Percentiles rank a stretch among this genome's conserved stretches.
phyloP scores from a whole-genome alignment of 1,140 invertebrate genomes.

The Drosophila truncata region DNA sequence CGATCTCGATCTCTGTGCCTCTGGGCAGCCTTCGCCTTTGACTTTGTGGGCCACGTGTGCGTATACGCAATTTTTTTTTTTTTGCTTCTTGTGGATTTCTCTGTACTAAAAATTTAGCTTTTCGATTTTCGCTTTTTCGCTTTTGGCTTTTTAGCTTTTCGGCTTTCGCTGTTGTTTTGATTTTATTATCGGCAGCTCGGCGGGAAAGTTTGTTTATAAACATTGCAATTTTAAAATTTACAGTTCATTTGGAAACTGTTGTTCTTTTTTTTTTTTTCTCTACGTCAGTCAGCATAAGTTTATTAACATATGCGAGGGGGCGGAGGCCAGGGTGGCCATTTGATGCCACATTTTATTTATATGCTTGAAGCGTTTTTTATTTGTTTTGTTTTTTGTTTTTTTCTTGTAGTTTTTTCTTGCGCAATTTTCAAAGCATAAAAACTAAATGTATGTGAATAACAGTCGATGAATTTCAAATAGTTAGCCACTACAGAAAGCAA shows the following conservation, averaged over 20 bases:
- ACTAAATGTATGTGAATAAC: too few relatives aligned
- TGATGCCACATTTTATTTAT: constrained; percentile 83
- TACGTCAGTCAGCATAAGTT: constrained; percentile 69
- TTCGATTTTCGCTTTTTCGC: constrained; percentile 2
- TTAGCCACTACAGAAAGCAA: background rate
- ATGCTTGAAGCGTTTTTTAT: constrained; percentile 70
- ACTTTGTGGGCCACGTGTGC: constrained; percentile 80
- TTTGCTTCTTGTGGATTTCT: constrained; percentile 16
- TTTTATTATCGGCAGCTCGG: constrained; percentile 75
- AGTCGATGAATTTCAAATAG: too few relatives aligned
- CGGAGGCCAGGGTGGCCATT: constrained; percentile 42
- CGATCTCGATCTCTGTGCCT: background rate
- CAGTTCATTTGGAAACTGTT: constrained; percentile 65
- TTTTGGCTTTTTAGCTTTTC: constrained; percentile 10
- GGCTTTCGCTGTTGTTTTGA: constrained; percentile 33
- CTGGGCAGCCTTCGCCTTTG: constrained; percentile 69
- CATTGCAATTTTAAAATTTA: constrained; percentile 83
- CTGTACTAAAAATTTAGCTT: background rate
- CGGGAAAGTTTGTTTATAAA: constrained; percentile 80
- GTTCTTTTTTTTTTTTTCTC: constrained; percentile 31
- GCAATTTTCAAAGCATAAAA: constrained; percentile 60
- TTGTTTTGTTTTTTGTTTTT: constrained; percentile 65
- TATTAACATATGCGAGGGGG: constrained; percentile 52
- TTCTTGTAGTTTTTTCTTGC: constrained; percentile 69
- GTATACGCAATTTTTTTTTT: constrained; percentile 74